Conservation (phyloP, 2,888 invertebrate genomes). For the Eurois occulta region DNA sequence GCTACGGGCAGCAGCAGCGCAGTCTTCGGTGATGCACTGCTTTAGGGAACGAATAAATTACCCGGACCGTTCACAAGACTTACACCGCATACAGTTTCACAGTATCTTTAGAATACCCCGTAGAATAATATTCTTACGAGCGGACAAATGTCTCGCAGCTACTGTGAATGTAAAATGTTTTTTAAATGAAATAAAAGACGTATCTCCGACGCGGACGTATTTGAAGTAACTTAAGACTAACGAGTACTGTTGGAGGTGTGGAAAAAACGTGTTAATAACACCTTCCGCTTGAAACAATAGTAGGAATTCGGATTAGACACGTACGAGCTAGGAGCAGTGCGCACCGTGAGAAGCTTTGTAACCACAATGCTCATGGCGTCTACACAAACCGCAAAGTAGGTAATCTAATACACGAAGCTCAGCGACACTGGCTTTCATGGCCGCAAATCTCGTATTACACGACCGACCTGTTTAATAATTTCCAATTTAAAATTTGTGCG, state of each 20-base stretch:
- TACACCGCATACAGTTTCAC: constrained; percentile 81
- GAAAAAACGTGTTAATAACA: constrained; percentile 68
- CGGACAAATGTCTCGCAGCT: constrained; percentile 64
- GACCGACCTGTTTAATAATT: constrained; percentile 66
- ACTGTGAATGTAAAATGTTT: constrained; percentile 60
- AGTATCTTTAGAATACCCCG: constrained; percentile 80
- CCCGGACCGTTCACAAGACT: constrained; percentile 81
- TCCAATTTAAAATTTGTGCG: constrained; percentile 62
- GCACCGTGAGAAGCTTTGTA: constrained; percentile 86
- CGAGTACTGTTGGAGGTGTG: constrained; percentile 58
- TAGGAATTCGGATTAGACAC: constrained; percentile 76
- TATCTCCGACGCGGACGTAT: constrained; percentile 7
- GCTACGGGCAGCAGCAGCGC: constrained; percentile 83
- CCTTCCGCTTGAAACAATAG: constrained; percentile 76
- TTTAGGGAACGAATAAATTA: constrained; percentile 89
- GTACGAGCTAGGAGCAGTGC: constrained; percentile 76
- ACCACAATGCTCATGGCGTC: constrained; percentile 88
- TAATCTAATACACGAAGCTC: constrained; percentile 90
- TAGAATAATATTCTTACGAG: constrained; percentile 77
- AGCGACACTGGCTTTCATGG: constrained; percentile 89
- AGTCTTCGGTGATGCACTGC: constrained; percentile 89
- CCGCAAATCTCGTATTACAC: constrained; percentile 88
- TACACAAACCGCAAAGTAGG: constrained; percentile 88
- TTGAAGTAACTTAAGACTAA: constrained; percentile 54
- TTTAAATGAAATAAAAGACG: constrained; percentile 55